Conservation (phyloP, 2,113 vertebrate species). For the Sceloporus undulatus region DNA sequence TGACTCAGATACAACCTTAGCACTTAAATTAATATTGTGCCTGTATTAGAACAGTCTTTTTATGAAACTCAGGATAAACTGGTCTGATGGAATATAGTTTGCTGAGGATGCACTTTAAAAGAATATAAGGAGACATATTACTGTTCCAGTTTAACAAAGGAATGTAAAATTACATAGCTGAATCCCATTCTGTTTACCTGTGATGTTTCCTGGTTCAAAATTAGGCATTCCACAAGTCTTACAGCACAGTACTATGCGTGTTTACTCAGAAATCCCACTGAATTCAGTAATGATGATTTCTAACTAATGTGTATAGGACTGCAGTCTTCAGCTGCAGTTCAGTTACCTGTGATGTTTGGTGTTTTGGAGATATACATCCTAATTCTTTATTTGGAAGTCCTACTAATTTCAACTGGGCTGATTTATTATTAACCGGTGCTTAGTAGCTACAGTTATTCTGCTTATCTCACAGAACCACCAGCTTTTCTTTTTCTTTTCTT, state of each 20-base stretch:
- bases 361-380: neutral
- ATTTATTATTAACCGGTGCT: neutral
- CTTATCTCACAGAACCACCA: conserved; percentile 23
- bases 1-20: neutral
- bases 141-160: neutral
- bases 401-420: neutral
- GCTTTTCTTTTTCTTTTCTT: neutral
- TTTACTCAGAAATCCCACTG: neutral
- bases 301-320: neutral
- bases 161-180: neutral
- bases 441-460: neutral
- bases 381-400: neutral
- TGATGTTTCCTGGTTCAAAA: neutral
- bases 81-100: neutral
- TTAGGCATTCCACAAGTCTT: neutral
- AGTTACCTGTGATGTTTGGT: neutral
- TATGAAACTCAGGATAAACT: fast-evolving
- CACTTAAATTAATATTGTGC: neutral
- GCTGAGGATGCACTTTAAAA: neutral
- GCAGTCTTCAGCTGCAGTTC: neutral
- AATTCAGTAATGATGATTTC: conserved; percentile 6
- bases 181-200: neutral
- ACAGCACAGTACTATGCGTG: neutral
- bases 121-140: neutral
- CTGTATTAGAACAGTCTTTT: neutral